Percentiles rank a stretch among this genome's conserved stretches.
phyloP scores from a whole-genome alignment of 2,888 invertebrate species.

The Drosophila nigricruria region DNA sequence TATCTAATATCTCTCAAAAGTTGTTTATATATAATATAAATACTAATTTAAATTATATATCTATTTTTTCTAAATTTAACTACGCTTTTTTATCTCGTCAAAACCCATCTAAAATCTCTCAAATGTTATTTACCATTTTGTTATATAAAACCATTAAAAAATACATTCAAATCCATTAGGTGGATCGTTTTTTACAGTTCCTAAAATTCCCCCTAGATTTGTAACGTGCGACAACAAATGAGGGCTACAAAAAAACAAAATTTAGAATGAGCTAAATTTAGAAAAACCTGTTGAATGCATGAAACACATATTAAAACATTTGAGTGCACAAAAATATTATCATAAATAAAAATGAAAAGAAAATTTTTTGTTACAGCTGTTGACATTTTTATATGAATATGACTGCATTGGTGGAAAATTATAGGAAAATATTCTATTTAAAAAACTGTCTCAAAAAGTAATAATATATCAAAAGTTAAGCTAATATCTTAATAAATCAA shows the following conservation, averaged over 20 bases:
- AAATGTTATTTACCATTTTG: neutral
- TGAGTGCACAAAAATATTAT: neutral
- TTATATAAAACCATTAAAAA: neutral
- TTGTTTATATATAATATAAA: neutral
- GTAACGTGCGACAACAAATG: neutral
- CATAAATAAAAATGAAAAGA: constrained; percentile 8
- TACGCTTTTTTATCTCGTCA: neutral
- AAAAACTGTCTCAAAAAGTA: neutral
- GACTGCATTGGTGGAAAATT: neutral
- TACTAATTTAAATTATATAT: neutral
- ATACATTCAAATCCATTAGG: constrained; percentile 14
- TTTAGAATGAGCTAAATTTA: constrained; percentile 35
- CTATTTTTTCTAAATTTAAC: neutral
- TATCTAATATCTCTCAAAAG: too few species aligned
- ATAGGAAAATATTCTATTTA: neutral
- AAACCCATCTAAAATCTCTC: neutral
- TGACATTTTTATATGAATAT: constrained; percentile 13
- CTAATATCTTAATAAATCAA: neutral
- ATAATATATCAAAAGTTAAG: neutral
- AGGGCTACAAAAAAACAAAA: neutral
- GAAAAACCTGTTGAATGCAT: constrained; percentile 37
- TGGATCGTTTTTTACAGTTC: neutral
- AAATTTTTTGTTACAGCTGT: constrained; percentile 15
- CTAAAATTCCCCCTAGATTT: neutral
- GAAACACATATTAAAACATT: neutral